Percentiles rank a stretch among this genome's conserved stretches.
Conservation (phyloP, 2,113 vertebrate genomes). For the Centropus bengalensis region DNA sequence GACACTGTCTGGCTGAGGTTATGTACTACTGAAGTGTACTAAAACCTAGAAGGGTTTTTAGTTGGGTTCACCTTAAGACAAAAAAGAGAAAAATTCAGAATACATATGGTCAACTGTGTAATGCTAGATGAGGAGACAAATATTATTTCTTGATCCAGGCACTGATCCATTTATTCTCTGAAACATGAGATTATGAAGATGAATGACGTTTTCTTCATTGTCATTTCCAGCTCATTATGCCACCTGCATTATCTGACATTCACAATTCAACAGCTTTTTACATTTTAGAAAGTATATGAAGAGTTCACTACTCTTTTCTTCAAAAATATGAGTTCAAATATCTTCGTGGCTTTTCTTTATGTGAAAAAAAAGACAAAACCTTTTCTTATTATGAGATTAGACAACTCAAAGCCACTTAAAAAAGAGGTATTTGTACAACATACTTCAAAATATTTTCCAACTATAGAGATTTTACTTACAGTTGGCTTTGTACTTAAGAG, state of each 20-base stretch:
- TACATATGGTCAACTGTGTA: not conserved
- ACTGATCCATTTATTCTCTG: not conserved
- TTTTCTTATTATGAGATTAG: not conserved
- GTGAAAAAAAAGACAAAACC: not conserved
- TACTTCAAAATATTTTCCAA: not conserved
- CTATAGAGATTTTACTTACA: not conserved
- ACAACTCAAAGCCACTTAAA: not conserved
- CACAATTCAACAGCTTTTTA: not conserved
- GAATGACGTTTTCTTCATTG: not conserved
- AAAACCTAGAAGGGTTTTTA: not conserved
- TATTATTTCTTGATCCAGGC: not conserved
- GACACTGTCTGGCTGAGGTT: not conserved
- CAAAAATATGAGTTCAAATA: not conserved
- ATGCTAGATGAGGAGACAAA: not conserved
- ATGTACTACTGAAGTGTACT: not conserved
- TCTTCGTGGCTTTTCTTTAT: not conserved
- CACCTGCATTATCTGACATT: not conserved
- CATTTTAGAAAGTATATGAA: not conserved
- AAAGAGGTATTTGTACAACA: not conserved
- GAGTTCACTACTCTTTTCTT: not conserved
- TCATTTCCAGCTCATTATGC: not conserved
- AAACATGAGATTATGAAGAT: constrained; percentile 3
- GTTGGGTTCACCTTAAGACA: not conserved
- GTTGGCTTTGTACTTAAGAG: not conserved
- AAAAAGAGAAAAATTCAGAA: not conserved